These are phyloP conservation scores for Ranitomeya variabilis DNA, from an alignment of 2,113 vertebrate species.

Conservation along the genomic window DNA sequence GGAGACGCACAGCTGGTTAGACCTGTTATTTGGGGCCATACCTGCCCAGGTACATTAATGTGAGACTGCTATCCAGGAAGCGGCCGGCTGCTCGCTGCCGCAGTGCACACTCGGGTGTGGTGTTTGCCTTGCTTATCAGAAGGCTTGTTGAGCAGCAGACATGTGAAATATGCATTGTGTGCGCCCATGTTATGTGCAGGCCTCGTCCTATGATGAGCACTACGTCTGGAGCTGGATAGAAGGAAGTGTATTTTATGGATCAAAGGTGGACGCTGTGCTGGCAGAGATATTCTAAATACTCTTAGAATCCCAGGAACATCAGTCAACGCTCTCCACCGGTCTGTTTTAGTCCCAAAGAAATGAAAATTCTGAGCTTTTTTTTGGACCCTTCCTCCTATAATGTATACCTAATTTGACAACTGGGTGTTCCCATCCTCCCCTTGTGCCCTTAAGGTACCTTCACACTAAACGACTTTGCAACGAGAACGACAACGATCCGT, in stretches of 20 bases:
- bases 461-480: too few relatives aligned
- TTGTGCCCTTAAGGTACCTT: too few relatives aligned
- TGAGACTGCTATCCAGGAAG: background rate
- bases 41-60: background rate
- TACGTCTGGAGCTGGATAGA: background rate
- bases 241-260: background rate
- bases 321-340: too few relatives aligned
- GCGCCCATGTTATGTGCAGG: background rate
- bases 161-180: background rate
- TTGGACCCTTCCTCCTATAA: too few relatives aligned
- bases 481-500: too few relatives aligned
- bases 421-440: too few relatives aligned
- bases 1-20: background rate
- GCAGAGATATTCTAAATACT: background rate
- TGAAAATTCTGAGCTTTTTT: too few relatives aligned
- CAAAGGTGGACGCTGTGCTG: background rate
- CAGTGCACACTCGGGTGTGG: background rate
- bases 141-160: background rate
- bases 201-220: background rate
- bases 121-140: background rate
- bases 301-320: background rate
- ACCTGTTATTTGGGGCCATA: background rate
- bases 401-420: too few relatives aligned
- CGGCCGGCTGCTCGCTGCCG: background rate
- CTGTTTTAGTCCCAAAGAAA: too few relatives aligned